A percentile compares a stretch with the other conserved stretches of the same genome.
Conservation (phyloP, 1,140 invertebrate genomes). For the Diabrotica virgifera region DNA sequence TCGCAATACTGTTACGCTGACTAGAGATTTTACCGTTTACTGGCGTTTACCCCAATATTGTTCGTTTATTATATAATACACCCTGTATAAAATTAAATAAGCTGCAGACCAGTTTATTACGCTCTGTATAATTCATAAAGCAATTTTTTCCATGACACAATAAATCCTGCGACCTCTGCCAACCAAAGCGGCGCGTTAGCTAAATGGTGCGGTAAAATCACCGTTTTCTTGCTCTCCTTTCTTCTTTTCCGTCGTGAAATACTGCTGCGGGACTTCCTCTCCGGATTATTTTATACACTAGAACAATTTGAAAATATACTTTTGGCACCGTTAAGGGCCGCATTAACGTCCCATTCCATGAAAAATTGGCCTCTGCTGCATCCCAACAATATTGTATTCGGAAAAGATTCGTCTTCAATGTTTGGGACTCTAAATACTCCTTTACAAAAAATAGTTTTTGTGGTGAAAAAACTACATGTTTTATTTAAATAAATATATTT, state of each 20-base stretch:
- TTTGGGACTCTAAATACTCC: too few relatives aligned
- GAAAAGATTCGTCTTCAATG: too few relatives aligned
- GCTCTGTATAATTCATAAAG: neutral
- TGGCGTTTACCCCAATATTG: too few relatives aligned
- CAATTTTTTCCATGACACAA: slow-evolving; percentile 15
- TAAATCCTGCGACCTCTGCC: slow-evolving; percentile 23
- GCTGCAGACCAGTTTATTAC: neutral
- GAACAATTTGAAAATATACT: slow-evolving; percentile 31
- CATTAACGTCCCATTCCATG: slow-evolving; percentile 19
- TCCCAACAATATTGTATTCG: too few relatives aligned
- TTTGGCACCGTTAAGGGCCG: slow-evolving; percentile 23
- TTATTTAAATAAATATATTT: too few relatives aligned
- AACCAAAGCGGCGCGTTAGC: slow-evolving; percentile 24
- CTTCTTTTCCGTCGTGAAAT: slow-evolving; percentile 28
- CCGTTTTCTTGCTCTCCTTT: slow-evolving; percentile 18
- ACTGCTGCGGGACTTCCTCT: slow-evolving; percentile 26
- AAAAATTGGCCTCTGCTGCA: too few relatives aligned
- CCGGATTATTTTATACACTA: slow-evolving; percentile 33
- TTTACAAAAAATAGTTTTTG: too few relatives aligned
- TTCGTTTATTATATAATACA: too few relatives aligned
- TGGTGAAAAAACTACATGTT: too few relatives aligned
- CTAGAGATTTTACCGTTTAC: too few relatives aligned
- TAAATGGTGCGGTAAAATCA: slow-evolving; percentile 34
- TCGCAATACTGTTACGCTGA: too few relatives aligned
- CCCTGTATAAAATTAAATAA: too few relatives aligned